phyloP scores from a whole-genome alignment of 1,140 invertebrate species.

The Solen grandis region DNA sequence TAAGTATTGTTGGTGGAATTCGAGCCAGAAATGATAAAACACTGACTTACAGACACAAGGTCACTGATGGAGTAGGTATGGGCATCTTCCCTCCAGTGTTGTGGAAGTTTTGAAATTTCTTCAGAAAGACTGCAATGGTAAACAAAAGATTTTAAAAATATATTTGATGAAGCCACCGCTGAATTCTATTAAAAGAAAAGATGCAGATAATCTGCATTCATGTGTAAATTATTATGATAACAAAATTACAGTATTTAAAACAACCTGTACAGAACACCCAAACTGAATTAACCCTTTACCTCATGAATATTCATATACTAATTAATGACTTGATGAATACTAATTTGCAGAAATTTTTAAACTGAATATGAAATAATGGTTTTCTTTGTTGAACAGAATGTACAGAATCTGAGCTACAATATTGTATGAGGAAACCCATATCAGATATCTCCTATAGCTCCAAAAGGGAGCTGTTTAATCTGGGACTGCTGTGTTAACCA shows the following conservation, averaged over 20 bases:
- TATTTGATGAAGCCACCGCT: not conserved
- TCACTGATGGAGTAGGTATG: conserved; percentile 90
- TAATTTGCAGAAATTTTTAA: too few relatives aligned
- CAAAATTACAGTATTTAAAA: not conserved
- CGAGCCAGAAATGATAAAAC: too few relatives aligned
- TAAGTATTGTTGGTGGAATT: too few relatives aligned
- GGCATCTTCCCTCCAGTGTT: conserved; percentile 85
- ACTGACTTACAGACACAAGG: conserved; percentile 82
- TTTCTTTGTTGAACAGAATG: too few relatives aligned
- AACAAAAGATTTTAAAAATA: conserved; percentile 80
- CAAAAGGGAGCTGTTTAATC: too few relatives aligned
- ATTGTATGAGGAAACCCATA: too few relatives aligned
- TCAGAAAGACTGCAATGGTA: conserved; percentile 83
- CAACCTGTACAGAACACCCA: not conserved
- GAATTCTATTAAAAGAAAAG: not conserved
- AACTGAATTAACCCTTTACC: not conserved
- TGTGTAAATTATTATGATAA: not conserved
- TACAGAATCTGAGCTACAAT: too few relatives aligned
- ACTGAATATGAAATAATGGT: too few relatives aligned
- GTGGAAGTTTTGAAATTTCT: conserved; percentile 83
- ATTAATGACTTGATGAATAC: too few relatives aligned
- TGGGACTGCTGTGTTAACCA: too few relatives aligned
- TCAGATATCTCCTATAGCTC: too few relatives aligned
- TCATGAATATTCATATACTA: too few relatives aligned
- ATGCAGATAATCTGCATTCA: not conserved